These are phyloP conservation scores for Cyprinodon variegatus DNA, from an alignment of 2,113 vertebrate species.

Conservation along the genomic window DNA sequence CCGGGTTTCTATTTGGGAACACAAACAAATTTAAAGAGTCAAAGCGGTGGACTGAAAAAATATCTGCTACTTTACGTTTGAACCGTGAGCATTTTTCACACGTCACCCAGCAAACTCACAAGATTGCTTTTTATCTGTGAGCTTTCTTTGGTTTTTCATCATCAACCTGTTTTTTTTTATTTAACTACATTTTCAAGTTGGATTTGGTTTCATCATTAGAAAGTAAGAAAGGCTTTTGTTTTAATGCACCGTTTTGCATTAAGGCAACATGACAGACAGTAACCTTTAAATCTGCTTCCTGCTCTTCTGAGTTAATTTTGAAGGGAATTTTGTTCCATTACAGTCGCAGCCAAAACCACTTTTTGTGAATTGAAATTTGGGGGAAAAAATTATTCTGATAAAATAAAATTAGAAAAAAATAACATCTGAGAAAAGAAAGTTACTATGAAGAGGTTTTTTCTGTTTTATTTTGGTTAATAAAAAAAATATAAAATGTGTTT, in stretches of 20 bases:
- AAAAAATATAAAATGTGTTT: too few relatives aligned
- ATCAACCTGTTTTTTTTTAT: not conserved
- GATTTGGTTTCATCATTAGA: not conserved
- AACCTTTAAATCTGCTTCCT: not conserved
- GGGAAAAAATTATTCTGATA: too few relatives aligned
- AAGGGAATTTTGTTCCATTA: too few relatives aligned
- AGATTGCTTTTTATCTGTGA: not conserved
- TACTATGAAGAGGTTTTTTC: too few relatives aligned
- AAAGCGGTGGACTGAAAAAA: constrained; percentile 21
- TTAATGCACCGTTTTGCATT: not conserved
- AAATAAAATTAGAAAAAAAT: too few relatives aligned
- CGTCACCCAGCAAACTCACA: not conserved
- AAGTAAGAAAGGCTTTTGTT: not conserved
- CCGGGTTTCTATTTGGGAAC: not conserved
- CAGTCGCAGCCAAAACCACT: too few relatives aligned
- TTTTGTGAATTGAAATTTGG: too few relatives aligned
- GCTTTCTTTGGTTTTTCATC: too few relatives aligned
- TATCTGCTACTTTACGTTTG: not conserved
- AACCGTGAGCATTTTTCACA: constrained; percentile 1
- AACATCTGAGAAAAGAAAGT: too few relatives aligned
- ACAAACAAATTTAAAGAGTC: not conserved
- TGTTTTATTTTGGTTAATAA: too few relatives aligned
- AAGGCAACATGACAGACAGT: not conserved
- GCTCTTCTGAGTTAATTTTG: not conserved
- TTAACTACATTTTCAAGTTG: not conserved